A percentile compares a stretch with the other conserved stretches of the same genome.
Evolutionary conservation across 2,888 invertebrate species (phyloP).

Genomic region (Prenolepis imparis): DNA sequence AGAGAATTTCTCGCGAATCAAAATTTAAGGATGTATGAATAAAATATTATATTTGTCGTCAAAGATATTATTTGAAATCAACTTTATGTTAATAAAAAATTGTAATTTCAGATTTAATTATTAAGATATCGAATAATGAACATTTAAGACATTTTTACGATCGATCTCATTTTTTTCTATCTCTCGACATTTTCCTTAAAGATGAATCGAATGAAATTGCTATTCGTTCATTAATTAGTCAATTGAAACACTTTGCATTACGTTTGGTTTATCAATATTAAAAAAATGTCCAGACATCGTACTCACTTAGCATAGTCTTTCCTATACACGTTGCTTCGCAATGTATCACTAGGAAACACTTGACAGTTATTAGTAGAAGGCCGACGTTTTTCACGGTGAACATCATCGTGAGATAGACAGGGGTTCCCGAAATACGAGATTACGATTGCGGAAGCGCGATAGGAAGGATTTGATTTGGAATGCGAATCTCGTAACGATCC

Average conservation of each 20-base stretch:
- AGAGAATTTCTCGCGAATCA: background rate
- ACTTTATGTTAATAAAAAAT: background rate
- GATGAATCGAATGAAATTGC: background rate
- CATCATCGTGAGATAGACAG: background rate
- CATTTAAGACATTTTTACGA: background rate
- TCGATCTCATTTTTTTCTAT: background rate
- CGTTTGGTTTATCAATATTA: background rate
- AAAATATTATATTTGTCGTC: background rate
- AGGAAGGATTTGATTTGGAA: background rate
- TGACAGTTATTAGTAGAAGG: background rate
- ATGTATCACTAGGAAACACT: slow-evolving; percentile 12
- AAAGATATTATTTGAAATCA: background rate
- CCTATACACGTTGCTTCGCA: slow-evolving; percentile 79
- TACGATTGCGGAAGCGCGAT: background rate
- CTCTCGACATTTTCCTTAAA: background rate
- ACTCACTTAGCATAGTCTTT: slow-evolving; percentile 82
- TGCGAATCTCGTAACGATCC: background rate
- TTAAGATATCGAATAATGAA: background rate
- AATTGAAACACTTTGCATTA: background rate
- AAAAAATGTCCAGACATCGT: slow-evolving; percentile 30
- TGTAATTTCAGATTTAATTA: background rate
- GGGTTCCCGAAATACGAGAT: background rate
- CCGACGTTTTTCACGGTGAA: background rate
- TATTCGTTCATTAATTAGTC: background rate
- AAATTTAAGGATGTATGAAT: background rate